Evolutionary conservation across 2,797 vertebrate species (phyloP).

Genomic region (Antrozous pallidus): DNA sequence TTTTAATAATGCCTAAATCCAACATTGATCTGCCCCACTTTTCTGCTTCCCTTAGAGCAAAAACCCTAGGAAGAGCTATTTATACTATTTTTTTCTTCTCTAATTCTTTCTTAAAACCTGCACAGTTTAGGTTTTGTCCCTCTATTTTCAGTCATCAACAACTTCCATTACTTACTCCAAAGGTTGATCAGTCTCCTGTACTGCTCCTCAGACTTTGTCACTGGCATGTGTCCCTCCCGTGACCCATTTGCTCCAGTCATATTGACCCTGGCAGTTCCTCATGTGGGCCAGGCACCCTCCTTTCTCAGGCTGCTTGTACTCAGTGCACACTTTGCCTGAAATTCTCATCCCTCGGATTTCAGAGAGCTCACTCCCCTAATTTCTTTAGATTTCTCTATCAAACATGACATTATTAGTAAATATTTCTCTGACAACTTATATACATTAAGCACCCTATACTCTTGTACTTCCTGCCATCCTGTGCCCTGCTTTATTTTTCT

Average conservation of each 20-base stretch:
- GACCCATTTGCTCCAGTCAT: neutral
- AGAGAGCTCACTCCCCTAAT: neutral
- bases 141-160: neutral
- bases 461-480: neutral
- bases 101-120: neutral
- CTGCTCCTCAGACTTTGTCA: accelerated
- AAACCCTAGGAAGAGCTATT: neutral
- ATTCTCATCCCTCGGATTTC: neutral
- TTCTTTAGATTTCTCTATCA: neutral
- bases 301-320: neutral
- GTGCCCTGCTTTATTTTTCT: neutral
- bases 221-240: accelerated
- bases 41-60: neutral
- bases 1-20: neutral
- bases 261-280: neutral
- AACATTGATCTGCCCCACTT: neutral
- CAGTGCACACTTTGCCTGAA: neutral
- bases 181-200: neutral
- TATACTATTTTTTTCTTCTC: neutral
- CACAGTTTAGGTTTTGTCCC: neutral
- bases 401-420: neutral
- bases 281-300: accelerated
- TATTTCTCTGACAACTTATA: neutral
- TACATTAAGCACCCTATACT: neutral
- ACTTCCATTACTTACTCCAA: neutral